Conservation (phyloP, 2,113 vertebrate species). For the Pterocles orientalis region DNA sequence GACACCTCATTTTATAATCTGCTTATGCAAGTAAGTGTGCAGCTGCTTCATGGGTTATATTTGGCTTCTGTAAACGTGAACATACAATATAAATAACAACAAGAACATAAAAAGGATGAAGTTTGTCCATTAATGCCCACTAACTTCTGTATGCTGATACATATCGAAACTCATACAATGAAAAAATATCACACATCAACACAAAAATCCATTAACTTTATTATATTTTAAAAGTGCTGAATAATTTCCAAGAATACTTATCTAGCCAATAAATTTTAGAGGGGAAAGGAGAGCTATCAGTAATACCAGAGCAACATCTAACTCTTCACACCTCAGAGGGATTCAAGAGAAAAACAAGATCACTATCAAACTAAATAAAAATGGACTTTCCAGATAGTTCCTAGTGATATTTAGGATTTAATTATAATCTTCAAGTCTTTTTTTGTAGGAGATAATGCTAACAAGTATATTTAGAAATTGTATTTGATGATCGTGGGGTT, state of each 20-base stretch:
- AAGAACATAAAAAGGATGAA: not conserved
- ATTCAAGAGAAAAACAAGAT: not conserved
- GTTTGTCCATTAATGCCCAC: not conserved
- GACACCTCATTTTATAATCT: not conserved
- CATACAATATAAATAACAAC: not conserved
- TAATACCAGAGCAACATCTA: not conserved
- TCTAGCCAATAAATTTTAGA: not conserved
- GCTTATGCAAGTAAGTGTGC: not conserved
- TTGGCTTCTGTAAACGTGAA: not conserved
- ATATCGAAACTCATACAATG: not conserved
- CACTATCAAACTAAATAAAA: not conserved
- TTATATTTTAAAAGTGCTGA: not conserved
- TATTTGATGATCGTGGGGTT: accelerated
- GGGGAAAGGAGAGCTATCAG: not conserved
- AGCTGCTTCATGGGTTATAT: not conserved
- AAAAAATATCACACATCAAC: not conserved
- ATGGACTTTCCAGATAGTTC: not conserved
- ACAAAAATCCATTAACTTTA: not conserved
- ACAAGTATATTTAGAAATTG: not conserved
- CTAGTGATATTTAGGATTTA: not conserved
- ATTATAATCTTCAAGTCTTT: not conserved
- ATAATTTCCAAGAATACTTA: not conserved
- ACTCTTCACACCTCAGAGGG: not conserved
- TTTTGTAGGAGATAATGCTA: not conserved
- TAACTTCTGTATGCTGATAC: not conserved